Percentiles rank a stretch among this genome's conserved stretches.
Conservation (phyloP, 2,113 vertebrate genomes). For the Chionodraco myersi region DNA sequence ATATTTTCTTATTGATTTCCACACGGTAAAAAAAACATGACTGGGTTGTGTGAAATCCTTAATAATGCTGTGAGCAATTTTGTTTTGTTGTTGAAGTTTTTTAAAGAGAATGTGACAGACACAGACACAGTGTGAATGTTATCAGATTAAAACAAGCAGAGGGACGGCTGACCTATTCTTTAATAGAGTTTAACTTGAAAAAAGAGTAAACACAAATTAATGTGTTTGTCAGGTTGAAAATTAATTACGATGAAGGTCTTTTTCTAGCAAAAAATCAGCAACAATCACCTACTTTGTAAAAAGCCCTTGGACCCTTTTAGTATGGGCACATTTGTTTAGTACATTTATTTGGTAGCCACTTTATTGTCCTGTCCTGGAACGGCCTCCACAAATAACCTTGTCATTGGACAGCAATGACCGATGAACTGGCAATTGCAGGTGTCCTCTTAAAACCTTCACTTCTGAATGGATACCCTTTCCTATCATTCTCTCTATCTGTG, state of each 20-base stretch:
- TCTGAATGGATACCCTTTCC: constrained; percentile 68
- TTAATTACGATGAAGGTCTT: neutral
- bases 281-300: neutral
- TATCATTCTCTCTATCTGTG: constrained; percentile 65
- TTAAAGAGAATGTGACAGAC: neutral
- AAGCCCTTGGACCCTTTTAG: neutral
- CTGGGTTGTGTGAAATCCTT: constrained; percentile 29
- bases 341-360: constrained; percentile 40
- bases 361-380: constrained; percentile 47
- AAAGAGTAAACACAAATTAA: too few relatives aligned
- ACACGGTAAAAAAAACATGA: constrained; percentile 35
- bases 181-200: too few relatives aligned
- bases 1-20: constrained; percentile 24
- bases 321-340: constrained; percentile 9
- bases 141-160: constrained; percentile 9
- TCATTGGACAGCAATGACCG: constrained; percentile 62
- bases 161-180: neutral
- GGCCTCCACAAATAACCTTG: constrained; percentile 68
- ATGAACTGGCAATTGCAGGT: constrained; percentile 64
- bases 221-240: too few relatives aligned
- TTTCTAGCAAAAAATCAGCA: too few relatives aligned
- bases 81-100: too few relatives aligned
- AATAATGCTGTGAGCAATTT: constrained; percentile 2
- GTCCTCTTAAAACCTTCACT: constrained; percentile 71
- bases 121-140: neutral